Conservation (phyloP, 2,888 invertebrate species). For the Oscheius sp. region DNA sequence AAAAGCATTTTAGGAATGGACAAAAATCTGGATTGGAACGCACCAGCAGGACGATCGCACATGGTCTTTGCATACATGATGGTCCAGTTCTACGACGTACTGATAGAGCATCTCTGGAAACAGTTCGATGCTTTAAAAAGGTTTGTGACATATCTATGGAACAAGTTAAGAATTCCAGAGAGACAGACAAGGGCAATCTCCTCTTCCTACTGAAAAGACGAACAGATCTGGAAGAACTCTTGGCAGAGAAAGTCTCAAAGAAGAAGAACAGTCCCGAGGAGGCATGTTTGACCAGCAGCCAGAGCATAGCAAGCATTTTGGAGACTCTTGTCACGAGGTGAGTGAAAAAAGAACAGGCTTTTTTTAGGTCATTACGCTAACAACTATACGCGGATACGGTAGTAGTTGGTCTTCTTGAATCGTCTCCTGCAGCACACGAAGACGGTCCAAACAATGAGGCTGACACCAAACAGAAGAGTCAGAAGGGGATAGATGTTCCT, state of each 20-base stretch:
- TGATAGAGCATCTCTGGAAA: constrained; percentile 59
- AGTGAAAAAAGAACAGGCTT: neutral
- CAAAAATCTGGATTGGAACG: constrained; percentile 52
- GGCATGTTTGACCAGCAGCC: constrained; percentile 13
- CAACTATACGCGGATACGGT: too few species aligned
- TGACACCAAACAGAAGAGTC: too few species aligned
- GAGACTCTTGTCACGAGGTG: constrained; percentile 14
- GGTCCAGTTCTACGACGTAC: constrained; percentile 52
- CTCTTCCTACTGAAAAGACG: constrained; percentile 42
- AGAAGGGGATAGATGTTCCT: too few species aligned
- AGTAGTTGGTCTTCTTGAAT: too few species aligned
- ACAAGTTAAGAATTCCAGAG: constrained; percentile 3
- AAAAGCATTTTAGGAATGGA: constrained; percentile 42
- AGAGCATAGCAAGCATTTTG: constrained; percentile 27
- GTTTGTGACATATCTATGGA: neutral
- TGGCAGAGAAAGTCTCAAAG: constrained; percentile 29
- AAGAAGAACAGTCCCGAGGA: constrained; percentile 9
- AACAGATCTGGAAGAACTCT: constrained; percentile 42
- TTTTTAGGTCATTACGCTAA: too few species aligned
- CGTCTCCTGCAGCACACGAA: too few species aligned
- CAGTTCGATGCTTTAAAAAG: constrained; percentile 40
- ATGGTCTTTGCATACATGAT: constrained; percentile 51
- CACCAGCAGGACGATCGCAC: constrained; percentile 38
- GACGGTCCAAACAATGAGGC: too few species aligned
- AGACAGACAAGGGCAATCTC: constrained; percentile 43